phyloP scores from a whole-genome alignment of 2,797 vertebrate genomes.

The Gallinago nigripennis region DNA sequence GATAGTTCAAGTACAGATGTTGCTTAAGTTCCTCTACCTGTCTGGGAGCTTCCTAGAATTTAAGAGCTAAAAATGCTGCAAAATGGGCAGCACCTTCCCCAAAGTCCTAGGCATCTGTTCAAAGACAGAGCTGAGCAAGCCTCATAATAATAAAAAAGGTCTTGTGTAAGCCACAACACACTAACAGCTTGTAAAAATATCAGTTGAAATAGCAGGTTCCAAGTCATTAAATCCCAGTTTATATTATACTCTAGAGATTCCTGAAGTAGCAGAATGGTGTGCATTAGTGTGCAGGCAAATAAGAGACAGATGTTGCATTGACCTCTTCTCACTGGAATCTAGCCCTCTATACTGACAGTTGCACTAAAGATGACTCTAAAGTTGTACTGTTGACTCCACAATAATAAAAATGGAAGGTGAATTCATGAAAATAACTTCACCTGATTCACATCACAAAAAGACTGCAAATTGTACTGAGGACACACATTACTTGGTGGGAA shows the following conservation, averaged over 20 bases:
- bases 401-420: not conserved
- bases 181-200: conserved; percentile 31
- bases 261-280: not conserved
- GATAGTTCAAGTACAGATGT: not conserved
- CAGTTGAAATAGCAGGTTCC: conserved; percentile 40
- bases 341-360: not conserved
- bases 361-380: not conserved
- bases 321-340: not conserved
- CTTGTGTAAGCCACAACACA: not conserved
- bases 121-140: not conserved
- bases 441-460: not conserved
- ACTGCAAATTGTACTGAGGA: not conserved
- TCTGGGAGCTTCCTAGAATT: not conserved
- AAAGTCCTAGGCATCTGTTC: not conserved
- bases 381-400: not conserved
- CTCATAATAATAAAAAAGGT: not conserved
- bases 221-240: conserved; percentile 34
- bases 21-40: not conserved
- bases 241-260: conserved; percentile 1
- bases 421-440: not conserved
- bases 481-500: not conserved
- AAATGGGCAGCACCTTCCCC: not conserved
- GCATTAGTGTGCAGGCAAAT: not conserved
- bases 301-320: conserved; percentile 21
- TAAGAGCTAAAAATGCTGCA: not conserved